Percentiles rank a stretch among this genome's conserved stretches.
Evolutionary conservation across 1,140 invertebrate species (phyloP).

Genomic region (Littorina saxatilis): DNA sequence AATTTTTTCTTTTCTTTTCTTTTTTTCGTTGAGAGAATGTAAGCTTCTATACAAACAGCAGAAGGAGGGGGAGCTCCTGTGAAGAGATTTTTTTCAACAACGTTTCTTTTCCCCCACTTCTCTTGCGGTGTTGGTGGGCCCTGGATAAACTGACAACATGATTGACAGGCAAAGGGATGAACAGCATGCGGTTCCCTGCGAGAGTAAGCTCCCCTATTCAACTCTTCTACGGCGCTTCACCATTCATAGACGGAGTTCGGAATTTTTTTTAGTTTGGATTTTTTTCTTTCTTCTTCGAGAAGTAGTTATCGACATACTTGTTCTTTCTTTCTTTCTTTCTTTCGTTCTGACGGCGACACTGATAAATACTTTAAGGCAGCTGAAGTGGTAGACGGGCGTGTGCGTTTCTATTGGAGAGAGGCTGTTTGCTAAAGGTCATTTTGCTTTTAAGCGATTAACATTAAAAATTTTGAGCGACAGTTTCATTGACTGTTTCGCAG

Average conservation of each 20-base stretch:
- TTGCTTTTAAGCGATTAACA: too few relatives aligned
- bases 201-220: neutral
- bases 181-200: neutral
- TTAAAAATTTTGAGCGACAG: too few relatives aligned
- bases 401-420: too few relatives aligned
- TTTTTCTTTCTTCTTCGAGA: neutral
- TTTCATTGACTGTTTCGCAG: too few relatives aligned
- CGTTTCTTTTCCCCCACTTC: too few relatives aligned
- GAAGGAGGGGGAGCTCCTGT: neutral
- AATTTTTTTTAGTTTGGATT: neutral
- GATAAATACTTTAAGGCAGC: too few relatives aligned
- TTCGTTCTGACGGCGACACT: too few relatives aligned
- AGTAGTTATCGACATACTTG: neutral
- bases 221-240: neutral
- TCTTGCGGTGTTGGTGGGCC: neutral
- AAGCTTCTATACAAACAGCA: neutral
- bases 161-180: constrained; percentile 1
- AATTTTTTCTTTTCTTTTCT: too few relatives aligned
- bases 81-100: too few relatives aligned
- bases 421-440: too few relatives aligned
- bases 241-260: too few relatives aligned
- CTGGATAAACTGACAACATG: constrained; percentile 3
- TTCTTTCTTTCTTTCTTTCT: neutral
- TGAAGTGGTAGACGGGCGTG: too few relatives aligned
- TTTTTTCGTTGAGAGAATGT: neutral